Evolutionary conservation across 2,113 vertebrate genomes (phyloP).

Genomic region (Odocoileus virginianus): DNA sequence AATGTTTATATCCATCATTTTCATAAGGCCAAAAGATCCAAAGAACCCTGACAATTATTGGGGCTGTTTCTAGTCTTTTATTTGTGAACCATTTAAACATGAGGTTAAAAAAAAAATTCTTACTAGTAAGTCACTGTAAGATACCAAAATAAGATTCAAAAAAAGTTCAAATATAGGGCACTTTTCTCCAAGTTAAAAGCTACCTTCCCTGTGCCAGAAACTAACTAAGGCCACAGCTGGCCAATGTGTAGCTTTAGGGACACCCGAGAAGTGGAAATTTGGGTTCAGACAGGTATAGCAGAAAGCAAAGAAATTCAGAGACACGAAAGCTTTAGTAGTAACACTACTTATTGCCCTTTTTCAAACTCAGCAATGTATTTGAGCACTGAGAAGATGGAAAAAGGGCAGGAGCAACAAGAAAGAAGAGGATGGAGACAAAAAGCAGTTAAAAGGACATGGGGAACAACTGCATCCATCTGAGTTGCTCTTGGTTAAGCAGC

Average conservation of each 20-base stretch:
- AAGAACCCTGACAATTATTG: neutral
- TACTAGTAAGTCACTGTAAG: neutral
- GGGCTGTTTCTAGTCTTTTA: neutral
- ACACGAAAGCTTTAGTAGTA: neutral
- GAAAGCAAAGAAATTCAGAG: neutral
- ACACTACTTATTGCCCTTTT: neutral
- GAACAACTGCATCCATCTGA: constrained; percentile 31
- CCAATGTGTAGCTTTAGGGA: neutral
- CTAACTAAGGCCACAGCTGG: neutral
- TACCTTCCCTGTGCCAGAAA: neutral
- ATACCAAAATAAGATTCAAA: constrained; percentile 13
- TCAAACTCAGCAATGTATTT: neutral
- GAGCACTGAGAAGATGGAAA: neutral
- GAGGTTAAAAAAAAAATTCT: neutral
- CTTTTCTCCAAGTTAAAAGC: constrained; percentile 3
- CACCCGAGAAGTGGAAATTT: neutral
- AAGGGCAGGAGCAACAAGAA: neutral
- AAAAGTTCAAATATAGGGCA: neutral
- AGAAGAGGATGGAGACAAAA: neutral
- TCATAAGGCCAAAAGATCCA: constrained; percentile 21
- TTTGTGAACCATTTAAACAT: constrained; percentile 29
- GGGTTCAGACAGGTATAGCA: neutral
- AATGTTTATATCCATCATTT: constrained; percentile 17
- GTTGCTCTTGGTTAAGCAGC: constrained; percentile 5
- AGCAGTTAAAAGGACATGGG: neutral